Conservation (phyloP, 2,797 vertebrate genomes). For the Thamnophis elegans region DNA sequence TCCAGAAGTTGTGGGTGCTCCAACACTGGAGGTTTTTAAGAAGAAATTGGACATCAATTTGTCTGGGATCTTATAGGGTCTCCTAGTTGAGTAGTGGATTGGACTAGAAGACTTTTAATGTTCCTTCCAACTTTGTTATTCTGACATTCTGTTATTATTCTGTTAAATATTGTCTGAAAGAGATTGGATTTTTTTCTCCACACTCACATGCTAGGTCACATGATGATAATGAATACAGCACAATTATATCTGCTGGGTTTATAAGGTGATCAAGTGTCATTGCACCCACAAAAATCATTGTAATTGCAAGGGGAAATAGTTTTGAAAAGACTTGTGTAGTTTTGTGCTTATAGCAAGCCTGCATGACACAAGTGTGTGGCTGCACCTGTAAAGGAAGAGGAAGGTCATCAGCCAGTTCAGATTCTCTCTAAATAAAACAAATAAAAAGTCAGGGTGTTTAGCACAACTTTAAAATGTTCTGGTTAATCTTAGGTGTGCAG, state of each 20-base stretch:
- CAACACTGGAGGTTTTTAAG: background rate
- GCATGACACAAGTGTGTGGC: background rate
- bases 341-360: background rate
- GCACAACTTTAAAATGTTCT: background rate
- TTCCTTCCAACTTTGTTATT: background rate
- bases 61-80: background rate
- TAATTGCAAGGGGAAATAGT: background rate
- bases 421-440: background rate
- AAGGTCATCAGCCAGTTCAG: background rate
- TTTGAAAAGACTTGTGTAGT: background rate
- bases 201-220: background rate
- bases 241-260: background rate
- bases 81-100: background rate
- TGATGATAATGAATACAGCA: background rate
- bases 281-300: background rate
- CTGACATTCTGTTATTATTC: background rate
- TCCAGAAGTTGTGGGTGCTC: background rate
- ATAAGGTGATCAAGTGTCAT: background rate
- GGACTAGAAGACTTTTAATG: background rate
- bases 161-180: background rate
- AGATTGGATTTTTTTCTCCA: fast-evolving
- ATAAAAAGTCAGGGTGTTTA: background rate
- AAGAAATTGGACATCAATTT: background rate
- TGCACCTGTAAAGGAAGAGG: background rate
- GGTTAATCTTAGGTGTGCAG: background rate